phyloP scores from a whole-genome alignment of 2,888 invertebrate species.

The Nineta flava region DNA sequence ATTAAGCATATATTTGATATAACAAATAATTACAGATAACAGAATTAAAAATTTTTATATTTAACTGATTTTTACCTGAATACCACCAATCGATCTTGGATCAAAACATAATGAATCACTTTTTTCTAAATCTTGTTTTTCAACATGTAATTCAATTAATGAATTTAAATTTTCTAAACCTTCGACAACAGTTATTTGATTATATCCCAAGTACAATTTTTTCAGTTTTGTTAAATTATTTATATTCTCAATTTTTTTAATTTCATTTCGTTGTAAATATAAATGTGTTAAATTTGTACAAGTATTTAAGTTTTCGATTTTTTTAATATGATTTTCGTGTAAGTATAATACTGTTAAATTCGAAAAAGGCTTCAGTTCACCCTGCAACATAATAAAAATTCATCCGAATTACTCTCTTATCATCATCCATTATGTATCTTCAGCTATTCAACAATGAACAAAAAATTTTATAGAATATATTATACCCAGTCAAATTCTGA shows the following conservation, averaged over 20 bases:
- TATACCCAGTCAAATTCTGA: too few species aligned
- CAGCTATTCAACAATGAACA: too few species aligned
- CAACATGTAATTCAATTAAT: constrained; percentile 50
- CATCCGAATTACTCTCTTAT: neutral
- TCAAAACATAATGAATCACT: constrained; percentile 49
- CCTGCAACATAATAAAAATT: neutral
- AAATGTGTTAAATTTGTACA: constrained; percentile 41
- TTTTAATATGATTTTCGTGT: constrained; percentile 44
- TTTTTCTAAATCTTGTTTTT: constrained; percentile 40
- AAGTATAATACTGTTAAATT: constrained; percentile 44
- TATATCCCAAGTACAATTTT: constrained; percentile 60
- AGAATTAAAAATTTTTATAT: constrained; percentile 3
- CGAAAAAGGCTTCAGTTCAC: constrained; percentile 16
- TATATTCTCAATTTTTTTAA: constrained; percentile 57
- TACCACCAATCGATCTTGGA: constrained; percentile 37
- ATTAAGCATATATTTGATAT: neutral
- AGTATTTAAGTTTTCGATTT: constrained; percentile 36
- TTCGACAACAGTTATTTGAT: constrained; percentile 51
- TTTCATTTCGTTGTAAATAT: constrained; percentile 68
- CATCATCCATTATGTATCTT: too few species aligned
- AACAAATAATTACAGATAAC: neutral
- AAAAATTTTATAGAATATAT: too few species aligned
- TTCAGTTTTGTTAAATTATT: constrained; percentile 46
- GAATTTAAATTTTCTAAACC: constrained; percentile 41
- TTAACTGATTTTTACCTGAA: constrained; percentile 32